phyloP scores from a whole-genome alignment of 2,797 vertebrate genomes.

The Cichlasoma orientale region DNA sequence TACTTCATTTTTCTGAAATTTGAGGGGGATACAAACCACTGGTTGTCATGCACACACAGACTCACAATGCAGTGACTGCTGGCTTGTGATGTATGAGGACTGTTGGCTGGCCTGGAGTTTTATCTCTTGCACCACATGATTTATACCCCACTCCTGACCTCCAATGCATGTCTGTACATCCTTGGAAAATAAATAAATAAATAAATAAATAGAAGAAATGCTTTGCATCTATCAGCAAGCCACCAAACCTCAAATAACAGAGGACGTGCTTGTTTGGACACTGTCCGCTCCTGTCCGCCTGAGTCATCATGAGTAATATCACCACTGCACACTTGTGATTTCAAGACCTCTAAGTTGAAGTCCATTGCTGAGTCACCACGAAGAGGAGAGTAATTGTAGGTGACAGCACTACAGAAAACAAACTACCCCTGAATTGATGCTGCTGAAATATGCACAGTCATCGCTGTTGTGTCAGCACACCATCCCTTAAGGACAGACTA shows the following conservation, averaged over 20 bases:
- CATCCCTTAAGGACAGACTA: constrained; percentile 47
- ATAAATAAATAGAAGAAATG: constrained; percentile 4
- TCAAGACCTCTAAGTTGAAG: constrained; percentile 58
- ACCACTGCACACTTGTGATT: constrained; percentile 49
- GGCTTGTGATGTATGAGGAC: constrained; percentile 31
- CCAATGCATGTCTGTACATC: constrained; percentile 4
- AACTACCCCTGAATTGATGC: constrained; percentile 59
- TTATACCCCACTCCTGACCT: constrained; percentile 21
- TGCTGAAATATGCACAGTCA: constrained; percentile 69
- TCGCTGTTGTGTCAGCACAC: constrained; percentile 65
- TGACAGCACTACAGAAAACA: constrained; percentile 67
- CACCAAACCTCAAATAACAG: constrained; percentile 8
- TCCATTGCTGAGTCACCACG: constrained; percentile 62
- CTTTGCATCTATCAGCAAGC: constrained; percentile 24
- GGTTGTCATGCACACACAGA: constrained; percentile 23
- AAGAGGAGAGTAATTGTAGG: constrained; percentile 63
- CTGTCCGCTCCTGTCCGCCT: constrained; percentile 45
- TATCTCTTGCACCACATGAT: constrained; percentile 32
- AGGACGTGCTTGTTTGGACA: constrained; percentile 47
- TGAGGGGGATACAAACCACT: constrained; percentile 34
- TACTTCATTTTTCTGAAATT: constrained; percentile 51
- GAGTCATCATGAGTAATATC: constrained; percentile 65
- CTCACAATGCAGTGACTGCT: constrained; percentile 3
- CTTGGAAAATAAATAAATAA: not conserved
- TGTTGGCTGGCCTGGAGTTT: constrained; percentile 14